Conservation (phyloP, 1,140 invertebrate genomes). For the Diorhabda carinulata region DNA sequence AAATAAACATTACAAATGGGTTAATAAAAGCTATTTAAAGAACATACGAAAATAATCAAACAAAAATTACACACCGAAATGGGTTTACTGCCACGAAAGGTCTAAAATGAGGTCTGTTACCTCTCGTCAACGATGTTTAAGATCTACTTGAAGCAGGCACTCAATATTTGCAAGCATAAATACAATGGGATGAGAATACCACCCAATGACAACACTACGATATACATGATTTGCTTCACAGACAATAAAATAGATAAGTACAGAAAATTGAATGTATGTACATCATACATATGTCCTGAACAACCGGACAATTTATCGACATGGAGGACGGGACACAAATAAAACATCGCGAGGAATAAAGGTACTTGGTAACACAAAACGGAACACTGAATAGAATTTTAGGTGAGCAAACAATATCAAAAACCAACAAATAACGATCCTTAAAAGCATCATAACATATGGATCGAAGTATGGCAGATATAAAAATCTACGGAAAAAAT, state of each 20-base stretch:
- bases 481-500: no score
- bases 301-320: no score
- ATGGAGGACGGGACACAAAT: no score
- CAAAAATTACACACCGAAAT: background rate
- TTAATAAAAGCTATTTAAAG: background rate
- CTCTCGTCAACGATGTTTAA: background rate
- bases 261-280: no score
- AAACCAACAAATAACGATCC: no score
- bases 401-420: no score
- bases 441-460: no score
- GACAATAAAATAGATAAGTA: background rate
- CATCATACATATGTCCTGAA: no score
- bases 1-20: background rate
- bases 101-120: background rate
- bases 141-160: background rate
- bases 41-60: background rate
- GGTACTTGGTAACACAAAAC: no score
- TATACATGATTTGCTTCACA: background rate
- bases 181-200: background rate
- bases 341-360: no score
- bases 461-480: no score
- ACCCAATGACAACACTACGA: background rate
- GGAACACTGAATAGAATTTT: no score
- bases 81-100: background rate
- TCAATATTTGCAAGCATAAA: background rate